These are phyloP conservation scores for Chaetophractus vellerosus DNA, from an alignment of 2,797 vertebrate genomes.

Conservation along the genomic window DNA sequence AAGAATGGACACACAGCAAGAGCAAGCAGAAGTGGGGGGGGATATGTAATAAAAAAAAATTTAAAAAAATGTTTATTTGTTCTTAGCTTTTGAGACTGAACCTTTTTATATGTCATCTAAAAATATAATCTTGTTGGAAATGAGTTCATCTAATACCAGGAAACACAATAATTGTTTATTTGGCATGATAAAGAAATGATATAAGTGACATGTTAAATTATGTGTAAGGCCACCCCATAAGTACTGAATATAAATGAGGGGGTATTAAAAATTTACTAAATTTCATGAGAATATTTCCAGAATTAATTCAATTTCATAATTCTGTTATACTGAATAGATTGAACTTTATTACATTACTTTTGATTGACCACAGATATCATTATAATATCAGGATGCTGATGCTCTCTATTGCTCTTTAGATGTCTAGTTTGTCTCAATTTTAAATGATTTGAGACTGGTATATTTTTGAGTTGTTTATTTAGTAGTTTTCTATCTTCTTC, in stretches of 20 bases:
- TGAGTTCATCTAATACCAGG: background rate
- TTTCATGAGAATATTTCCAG: background rate
- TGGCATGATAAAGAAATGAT: background rate
- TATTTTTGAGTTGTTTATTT: slow-evolving; percentile 36
- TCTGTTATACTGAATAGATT: background rate
- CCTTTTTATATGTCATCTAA: slow-evolving; percentile 1
- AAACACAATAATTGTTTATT: slow-evolving; percentile 13
- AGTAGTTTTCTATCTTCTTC: background rate
- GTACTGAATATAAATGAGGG: background rate
- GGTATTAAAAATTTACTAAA: slow-evolving; percentile 6
- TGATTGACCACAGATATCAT: background rate
- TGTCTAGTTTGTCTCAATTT: background rate
- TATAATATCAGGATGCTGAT: background rate
- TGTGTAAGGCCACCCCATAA: background rate
- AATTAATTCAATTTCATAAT: slow-evolving; percentile 21
- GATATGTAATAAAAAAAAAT: no score
- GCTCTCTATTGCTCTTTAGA: background rate
- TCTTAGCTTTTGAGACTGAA: background rate
- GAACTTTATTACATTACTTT: background rate
- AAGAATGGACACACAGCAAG: no score
- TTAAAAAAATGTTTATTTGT: no score
- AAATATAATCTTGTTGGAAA: slow-evolving; percentile 40
- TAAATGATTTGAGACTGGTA: background rate
- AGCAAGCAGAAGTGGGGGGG: no score
- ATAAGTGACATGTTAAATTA: background rate